Evolutionary conservation across 2,113 vertebrate species (phyloP).

Genomic region (Bufo gargarizans): DNA sequence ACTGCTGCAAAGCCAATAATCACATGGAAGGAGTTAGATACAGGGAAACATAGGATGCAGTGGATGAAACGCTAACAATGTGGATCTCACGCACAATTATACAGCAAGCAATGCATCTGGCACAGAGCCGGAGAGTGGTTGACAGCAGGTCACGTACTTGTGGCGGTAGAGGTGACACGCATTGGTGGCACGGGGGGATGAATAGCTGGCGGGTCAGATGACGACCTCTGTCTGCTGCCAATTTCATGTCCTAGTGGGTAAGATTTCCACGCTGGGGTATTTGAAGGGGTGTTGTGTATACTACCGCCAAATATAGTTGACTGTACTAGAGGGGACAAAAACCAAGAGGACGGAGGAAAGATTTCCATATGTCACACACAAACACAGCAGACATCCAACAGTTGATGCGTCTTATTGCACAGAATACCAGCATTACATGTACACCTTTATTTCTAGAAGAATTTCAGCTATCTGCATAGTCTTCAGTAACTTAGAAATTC

Average conservation of each 20-base stretch:
- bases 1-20: not conserved
- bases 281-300: slow-evolving; percentile 80
- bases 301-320: slow-evolving; percentile 77
- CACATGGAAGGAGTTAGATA: not conserved
- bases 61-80: slow-evolving; percentile 2
- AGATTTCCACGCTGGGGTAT: slow-evolving; percentile 86
- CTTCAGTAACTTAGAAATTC: not conserved
- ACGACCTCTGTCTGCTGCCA: slow-evolving; percentile 90
- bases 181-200: slow-evolving; percentile 93
- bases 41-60: slow-evolving; percentile 3
- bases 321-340: slow-evolving; percentile 76
- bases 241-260: slow-evolving; percentile 83
- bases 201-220: slow-evolving; percentile 97
- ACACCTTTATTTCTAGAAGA: not conserved
- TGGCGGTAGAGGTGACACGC: slow-evolving; percentile 86
- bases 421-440: not conserved
- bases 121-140: slow-evolving; percentile 1
- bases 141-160: slow-evolving; percentile 75
- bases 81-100: not conserved
- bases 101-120: slow-evolving; percentile 4
- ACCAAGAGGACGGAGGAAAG: not conserved
- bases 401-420: not conserved
- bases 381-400: slow-evolving; percentile 18
- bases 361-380: not conserved
- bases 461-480: not conserved